Percentiles rank a stretch among this genome's conserved stretches.
phyloP scores from a whole-genome alignment of 1,140 invertebrate genomes.

The Cherax destructor region DNA sequence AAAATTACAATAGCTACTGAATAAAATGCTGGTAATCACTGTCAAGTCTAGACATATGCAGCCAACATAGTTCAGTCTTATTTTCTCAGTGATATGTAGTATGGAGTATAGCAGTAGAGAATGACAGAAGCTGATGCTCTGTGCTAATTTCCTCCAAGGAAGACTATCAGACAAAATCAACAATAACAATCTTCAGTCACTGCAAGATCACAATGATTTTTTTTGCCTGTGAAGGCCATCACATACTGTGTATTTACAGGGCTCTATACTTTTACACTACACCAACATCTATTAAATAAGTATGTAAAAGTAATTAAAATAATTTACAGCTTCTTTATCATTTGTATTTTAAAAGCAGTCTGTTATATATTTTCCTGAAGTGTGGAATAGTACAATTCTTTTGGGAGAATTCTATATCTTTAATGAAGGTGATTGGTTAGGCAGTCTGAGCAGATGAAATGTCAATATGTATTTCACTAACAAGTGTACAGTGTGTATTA shows the following conservation, averaged over 20 bases:
- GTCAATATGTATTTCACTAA: neutral
- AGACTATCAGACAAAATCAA: slow-evolving; percentile 37
- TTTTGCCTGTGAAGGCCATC: slow-evolving; percentile 27
- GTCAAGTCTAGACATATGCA: neutral
- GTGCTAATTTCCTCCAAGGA: slow-evolving; percentile 31
- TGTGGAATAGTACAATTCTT: neutral
- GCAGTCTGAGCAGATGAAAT: slow-evolving; percentile 9
- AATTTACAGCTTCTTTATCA: slow-evolving; percentile 11
- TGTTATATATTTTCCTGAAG: slow-evolving; percentile 29
- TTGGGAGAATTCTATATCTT: slow-evolving; percentile 11
- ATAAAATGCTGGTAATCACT: too few relatives aligned
- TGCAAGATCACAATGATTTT: slow-evolving; percentile 49
- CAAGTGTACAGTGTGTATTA: slow-evolving; percentile 32
- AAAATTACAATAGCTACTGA: too few relatives aligned
- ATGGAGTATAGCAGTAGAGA: neutral
- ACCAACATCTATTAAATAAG: slow-evolving; percentile 34
- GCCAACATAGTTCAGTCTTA: neutral
- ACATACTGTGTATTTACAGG: slow-evolving; percentile 37
- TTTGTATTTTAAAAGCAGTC: slow-evolving; percentile 16
- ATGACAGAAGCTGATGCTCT: neutral
- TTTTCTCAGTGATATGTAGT: slow-evolving; percentile 5
- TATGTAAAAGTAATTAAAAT: slow-evolving; percentile 56
- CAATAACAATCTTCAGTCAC: slow-evolving; percentile 13
- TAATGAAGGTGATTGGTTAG: neutral
- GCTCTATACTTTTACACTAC: slow-evolving; percentile 27